phyloP scores from a whole-genome alignment of 2,113 vertebrate species.

The Bambusicola thoracicus region DNA sequence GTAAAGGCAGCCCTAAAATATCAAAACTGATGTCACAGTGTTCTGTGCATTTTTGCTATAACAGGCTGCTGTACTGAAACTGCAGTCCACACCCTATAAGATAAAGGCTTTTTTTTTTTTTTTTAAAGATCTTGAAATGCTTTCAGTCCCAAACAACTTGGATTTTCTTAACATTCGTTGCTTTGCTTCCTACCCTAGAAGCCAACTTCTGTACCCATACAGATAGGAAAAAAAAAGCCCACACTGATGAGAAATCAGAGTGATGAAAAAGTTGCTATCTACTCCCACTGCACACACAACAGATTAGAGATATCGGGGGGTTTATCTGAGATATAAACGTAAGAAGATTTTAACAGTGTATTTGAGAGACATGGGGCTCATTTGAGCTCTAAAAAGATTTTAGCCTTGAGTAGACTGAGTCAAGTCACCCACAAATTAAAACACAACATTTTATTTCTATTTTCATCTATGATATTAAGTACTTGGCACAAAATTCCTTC shows the following conservation, averaged over 20 bases:
- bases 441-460: not conserved
- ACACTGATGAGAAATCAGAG: not conserved
- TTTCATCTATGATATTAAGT: not conserved
- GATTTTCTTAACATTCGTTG: not conserved
- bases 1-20: not conserved
- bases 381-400: not conserved
- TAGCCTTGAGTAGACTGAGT: not conserved
- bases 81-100: not conserved
- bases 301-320: not conserved
- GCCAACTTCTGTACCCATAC: accelerated
- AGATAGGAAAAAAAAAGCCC: not conserved
- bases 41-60: not conserved
- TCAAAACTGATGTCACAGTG: not conserved
- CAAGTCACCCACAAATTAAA: not conserved
- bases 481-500: not conserved
- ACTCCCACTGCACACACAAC: not conserved
- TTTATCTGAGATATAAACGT: not conserved
- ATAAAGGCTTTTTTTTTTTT: not conserved
- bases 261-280: not conserved
- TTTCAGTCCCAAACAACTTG: not conserved
- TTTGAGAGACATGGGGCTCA: not conserved
- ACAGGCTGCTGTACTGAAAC: not conserved
- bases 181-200: not conserved
- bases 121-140: not conserved
- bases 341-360: not conserved